Percentiles rank a stretch among this genome's conserved stretches.
phyloP scores from a whole-genome alignment of 92 coral and sea anemone genomes.

The Porites lobata region DNA sequence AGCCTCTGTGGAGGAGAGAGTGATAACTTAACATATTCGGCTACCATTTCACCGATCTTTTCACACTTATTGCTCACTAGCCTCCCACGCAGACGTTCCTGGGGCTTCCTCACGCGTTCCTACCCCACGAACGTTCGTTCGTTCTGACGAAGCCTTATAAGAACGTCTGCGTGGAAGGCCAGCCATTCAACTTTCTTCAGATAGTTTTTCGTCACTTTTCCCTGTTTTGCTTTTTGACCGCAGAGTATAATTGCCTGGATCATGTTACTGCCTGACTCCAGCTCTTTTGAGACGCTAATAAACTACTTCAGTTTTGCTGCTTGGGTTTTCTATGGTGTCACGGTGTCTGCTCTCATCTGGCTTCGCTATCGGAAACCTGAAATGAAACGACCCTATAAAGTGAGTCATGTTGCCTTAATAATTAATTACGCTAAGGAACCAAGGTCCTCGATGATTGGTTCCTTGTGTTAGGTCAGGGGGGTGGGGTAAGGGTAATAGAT shows the following conservation, averaged over 20 bases:
- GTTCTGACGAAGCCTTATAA: too few relatives aligned
- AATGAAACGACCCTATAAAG: conserved; percentile 86
- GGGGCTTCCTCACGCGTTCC: too few relatives aligned
- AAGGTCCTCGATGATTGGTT: not conserved
- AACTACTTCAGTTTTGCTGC: conserved; percentile 98
- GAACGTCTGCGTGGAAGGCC: too few relatives aligned
- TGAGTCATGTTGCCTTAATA: conserved; percentile 9
- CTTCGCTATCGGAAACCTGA: conserved; percentile 82
- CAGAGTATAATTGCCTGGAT: conserved; percentile 95
- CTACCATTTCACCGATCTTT: too few relatives aligned
- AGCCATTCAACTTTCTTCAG: not conserved
- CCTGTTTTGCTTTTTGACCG: not conserved
- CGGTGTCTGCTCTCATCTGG: conserved; percentile 83
- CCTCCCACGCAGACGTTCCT: too few relatives aligned
- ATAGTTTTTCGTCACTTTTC: too few relatives aligned
- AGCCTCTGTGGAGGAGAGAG: too few relatives aligned
- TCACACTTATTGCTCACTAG: too few relatives aligned
- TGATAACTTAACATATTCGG: too few relatives aligned
- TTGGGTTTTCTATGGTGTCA: conserved; percentile 93
- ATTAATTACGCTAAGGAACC: not conserved
- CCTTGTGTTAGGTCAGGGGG: not conserved
- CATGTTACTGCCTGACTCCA: conserved; percentile 94
- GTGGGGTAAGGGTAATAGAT: not conserved
- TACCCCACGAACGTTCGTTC: too few relatives aligned
- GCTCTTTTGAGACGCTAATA: conserved; percentile 88